Base-by-base conservation (phyloP, 2,113 vertebrate genomes). In the Dromaius novaehollandiae region DNA sequence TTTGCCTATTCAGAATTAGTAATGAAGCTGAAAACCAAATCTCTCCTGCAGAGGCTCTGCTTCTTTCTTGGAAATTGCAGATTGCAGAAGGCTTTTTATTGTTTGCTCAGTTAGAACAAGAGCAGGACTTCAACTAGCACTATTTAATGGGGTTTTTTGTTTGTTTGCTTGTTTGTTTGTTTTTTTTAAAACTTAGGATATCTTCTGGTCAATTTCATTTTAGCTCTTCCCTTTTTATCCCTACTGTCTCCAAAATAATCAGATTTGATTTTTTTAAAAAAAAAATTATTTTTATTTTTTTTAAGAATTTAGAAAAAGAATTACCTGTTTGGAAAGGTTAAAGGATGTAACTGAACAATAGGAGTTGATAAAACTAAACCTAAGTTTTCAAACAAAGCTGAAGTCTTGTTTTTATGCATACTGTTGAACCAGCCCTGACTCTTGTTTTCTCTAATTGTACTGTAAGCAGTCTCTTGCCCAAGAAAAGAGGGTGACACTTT, bases 401-500 rank as follows among this genome's bases (percentile, higher is more conserved):
- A 93, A 94, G 76, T 93, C 70, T 94, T 95, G 77, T 86, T 96
- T 97, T 94, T 91, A 95, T 90, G 91, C 65, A 64, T 89, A 90
- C 48, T 78, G 89, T 97, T 95, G 93, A 95, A 88, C 65, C 69
- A 96, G 90, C 82, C 94, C 61, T 51, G 3, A 82, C 78, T 97
- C 96, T 94, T 87, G 86, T 95, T 97, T 97, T 90, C 87, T 55
- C 42, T 53, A 20, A 26, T 90, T 90, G 22, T 97, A 96, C 90
- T 97, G 80, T 97, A 96, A 53, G 53, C 90, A 85, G 69, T 93
- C 94, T 96, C 0, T 91, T 69, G 78, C 86, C 94, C 95, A 93
- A 94, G 80, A 82, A 82, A 89, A 97, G 89, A 95, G 69, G 92
- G 89, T 91, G 60, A 48, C 91, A 83, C 88, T 97, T 95, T 97